Percentiles rank a stretch among this genome's conserved stretches.
These are phyloP conservation scores for Marasmarcha lunaedactyla DNA, from an alignment of 2,888 invertebrate species.

Conservation along the genomic window DNA sequence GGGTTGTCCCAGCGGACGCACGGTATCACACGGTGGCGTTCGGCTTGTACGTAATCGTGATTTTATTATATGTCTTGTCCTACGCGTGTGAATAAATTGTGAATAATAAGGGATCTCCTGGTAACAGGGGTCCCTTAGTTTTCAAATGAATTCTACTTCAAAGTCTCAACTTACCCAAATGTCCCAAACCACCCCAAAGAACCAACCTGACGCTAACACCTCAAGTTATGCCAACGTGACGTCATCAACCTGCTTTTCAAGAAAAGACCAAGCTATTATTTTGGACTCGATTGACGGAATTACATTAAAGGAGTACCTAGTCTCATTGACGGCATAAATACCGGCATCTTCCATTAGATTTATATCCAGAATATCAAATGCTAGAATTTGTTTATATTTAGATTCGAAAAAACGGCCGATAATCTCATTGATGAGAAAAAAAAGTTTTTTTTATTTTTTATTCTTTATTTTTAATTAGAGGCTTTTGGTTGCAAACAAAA, in stretches of 20 bases:
- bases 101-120: neutral
- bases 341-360: slow-evolving; percentile 8
- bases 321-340: slow-evolving; percentile 7
- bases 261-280: slow-evolving; percentile 16
- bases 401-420: slow-evolving; percentile 11
- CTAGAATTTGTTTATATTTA: slow-evolving; percentile 11
- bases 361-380: slow-evolving; percentile 12
- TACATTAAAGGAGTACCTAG: slow-evolving; percentile 9
- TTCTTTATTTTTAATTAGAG: no score
- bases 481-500: no score
- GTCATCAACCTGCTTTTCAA: slow-evolving; percentile 10
- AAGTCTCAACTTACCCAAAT: slow-evolving; percentile 1
- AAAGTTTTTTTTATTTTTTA: no score
- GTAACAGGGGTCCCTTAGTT: neutral
- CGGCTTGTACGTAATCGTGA: neutral
- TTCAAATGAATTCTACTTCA: neutral
- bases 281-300: slow-evolving; percentile 13
- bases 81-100: neutral
- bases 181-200: slow-evolving; percentile 3
- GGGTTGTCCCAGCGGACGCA: neutral
- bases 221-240: slow-evolving; percentile 10
- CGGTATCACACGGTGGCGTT: neutral
- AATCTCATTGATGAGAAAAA: slow-evolving; percentile 6
- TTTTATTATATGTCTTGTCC: neutral
- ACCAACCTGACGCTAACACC: neutral